Conservation (phyloP, 2,797 vertebrate species). For the Dendrocincla fuliginosa region DNA sequence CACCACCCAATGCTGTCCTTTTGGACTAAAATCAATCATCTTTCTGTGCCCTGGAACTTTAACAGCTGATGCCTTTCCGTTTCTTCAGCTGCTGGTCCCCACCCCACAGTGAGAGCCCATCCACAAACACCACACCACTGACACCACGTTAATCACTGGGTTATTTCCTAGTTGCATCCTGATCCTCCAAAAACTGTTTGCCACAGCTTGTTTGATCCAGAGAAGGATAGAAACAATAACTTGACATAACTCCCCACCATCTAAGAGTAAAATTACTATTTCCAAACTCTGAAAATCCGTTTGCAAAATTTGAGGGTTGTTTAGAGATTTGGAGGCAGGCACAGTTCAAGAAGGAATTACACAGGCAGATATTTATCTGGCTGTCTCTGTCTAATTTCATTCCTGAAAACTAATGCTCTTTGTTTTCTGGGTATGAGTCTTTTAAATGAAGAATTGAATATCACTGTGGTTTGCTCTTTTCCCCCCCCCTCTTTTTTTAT, state of each 20-base stretch:
- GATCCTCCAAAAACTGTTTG: not conserved
- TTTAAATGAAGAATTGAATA: constrained; percentile 13
- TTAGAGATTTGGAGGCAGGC: not conserved
- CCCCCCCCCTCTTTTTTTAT: not conserved
- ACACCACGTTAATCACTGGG: not conserved
- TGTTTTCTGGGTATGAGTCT: not conserved
- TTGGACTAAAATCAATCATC: not conserved
- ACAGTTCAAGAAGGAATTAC: not conserved
- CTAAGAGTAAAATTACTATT: not conserved
- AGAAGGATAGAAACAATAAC: not conserved
- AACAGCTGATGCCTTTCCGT: not conserved
- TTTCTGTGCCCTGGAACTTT: not conserved
- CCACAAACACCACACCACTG: not conserved
- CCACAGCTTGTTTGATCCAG: not conserved
- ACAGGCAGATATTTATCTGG: not conserved
- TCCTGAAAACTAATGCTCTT: not conserved
- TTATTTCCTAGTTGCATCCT: not conserved
- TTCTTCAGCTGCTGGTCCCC: not conserved
- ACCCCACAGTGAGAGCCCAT: not conserved
- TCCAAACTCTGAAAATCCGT: not conserved
- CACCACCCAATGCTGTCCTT: not conserved
- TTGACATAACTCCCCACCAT: not conserved
- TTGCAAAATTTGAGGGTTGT: not conserved
- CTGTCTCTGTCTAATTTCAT: constrained; percentile 12
- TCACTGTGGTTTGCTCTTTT: not conserved